Base-by-base conservation (phyloP, 2,888 invertebrate species). In the Eutolmus rufibarbis region DNA sequence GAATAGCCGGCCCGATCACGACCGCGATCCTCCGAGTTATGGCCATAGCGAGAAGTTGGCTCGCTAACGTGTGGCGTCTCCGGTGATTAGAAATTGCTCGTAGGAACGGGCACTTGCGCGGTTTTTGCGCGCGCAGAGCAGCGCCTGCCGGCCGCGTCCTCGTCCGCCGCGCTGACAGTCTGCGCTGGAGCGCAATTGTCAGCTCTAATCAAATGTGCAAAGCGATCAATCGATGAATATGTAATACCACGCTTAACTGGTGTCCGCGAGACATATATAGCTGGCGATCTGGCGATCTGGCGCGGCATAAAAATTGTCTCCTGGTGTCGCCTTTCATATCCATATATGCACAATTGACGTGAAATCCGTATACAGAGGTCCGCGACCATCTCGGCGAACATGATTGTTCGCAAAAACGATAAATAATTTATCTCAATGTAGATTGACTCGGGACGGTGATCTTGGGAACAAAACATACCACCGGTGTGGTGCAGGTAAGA, bases 311-410 rank as follows among this genome's bases (percentile, higher is more conserved):
- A 86, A 79, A 86, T 78, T 19, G 76, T 87, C 88, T 88, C 88
- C 88, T 88, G 88, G 89, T 89, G 89, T 89, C 89, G 89, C 89
- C 89, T 89, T 89, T 89, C 78, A 89, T 89, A 89, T 89, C 89
- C 89, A 89, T 89, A 89, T 89, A 89, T 89, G 89, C 89, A 88
- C 89, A 89, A 89, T 89, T 88, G 57, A 89, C 89, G 87, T 89
- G 88, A 89, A 89, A 88, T 87, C 87, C 66, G 81, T 81, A 86
- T 79, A 57, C 37, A 56, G 78, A 66, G 56, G n/a, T 86, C 16
- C 56, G 16, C 78, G 57, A 74, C 66, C 78, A 86, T 66, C 78
- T 86, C 78, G 57, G 78, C 78, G 57, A 57, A 86, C 86, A 56
- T 74, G 81, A 86, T 87, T 79, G 66, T 74, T 81, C 79, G 79